These are phyloP conservation scores for Turritopsis dohrnii DNA, from an alignment of 30 jellyfish, hydroid and myxozoan genomes.

Conservation along the genomic window DNA sequence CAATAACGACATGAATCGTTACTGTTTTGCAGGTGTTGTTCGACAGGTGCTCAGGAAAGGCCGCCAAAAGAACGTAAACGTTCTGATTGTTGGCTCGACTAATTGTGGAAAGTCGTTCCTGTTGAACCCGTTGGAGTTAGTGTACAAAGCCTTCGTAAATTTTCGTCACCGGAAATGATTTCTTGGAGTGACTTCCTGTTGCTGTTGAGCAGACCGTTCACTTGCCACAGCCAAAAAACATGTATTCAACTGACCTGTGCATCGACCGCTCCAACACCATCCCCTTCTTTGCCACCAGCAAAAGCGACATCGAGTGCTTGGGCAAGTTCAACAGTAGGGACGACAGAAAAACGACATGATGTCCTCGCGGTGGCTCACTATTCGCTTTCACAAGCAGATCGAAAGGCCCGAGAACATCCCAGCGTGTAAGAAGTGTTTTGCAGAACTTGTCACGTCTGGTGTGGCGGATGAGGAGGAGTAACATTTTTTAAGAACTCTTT, in stretches of 20 bases:
- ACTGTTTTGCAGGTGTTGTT: conserved; percentile 30
- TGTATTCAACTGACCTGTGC: conserved; percentile 22
- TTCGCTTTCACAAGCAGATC: no score
- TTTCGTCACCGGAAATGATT: conserved; percentile 41
- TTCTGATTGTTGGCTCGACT: conserved; percentile 23
- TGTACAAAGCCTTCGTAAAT: no score
- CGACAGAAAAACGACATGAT: no score
- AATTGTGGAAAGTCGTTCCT: conserved; percentile 34
- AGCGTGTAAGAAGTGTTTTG: no score
- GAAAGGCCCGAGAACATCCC: no score
- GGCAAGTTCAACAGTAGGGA: no score
- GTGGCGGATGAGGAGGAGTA: no score
- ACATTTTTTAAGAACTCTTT: no score
- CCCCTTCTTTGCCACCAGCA: no score
- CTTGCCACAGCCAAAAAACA: conserved; percentile 49
- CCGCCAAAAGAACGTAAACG: conserved; percentile 26
- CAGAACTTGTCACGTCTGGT: no score
- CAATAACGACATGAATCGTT: conserved; percentile 29
- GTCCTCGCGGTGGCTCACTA: no score
- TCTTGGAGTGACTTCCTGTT: conserved; percentile 29
- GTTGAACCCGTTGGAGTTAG: conserved; percentile 34
- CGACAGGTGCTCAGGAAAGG: conserved; percentile 35
- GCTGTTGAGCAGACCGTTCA: conserved; percentile 23
- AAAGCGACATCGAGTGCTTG: no score
- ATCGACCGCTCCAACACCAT: not conserved